These are phyloP conservation scores for Paedocypris micromegethes DNA, from an alignment of 2,797 vertebrate species.

Conservation along the genomic window DNA sequence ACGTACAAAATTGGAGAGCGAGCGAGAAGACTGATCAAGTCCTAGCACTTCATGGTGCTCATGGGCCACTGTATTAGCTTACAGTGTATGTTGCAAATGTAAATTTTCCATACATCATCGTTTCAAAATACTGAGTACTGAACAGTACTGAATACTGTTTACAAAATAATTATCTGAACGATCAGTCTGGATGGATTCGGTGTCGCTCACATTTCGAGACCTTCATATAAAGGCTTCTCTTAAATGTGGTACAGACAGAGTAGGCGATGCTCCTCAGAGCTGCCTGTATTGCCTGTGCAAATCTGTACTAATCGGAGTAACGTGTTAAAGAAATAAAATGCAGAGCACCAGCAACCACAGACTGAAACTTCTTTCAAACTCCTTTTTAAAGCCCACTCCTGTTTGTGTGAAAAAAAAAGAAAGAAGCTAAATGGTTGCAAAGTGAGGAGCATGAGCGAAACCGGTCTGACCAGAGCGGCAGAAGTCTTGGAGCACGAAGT, in stretches of 20 bases:
- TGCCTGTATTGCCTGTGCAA: not conserved
- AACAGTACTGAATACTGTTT: too few relatives aligned
- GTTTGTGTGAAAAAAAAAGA: slow-evolving; percentile 1
- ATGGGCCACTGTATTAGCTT: too few relatives aligned
- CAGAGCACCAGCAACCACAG: not conserved
- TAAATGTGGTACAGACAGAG: slow-evolving; percentile 1
- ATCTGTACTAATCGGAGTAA: too few relatives aligned
- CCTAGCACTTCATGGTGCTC: too few relatives aligned
- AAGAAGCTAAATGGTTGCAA: slow-evolving; percentile 43
- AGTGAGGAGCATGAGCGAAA: slow-evolving; percentile 44
- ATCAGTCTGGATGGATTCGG: too few relatives aligned
- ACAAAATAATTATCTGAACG: too few relatives aligned
- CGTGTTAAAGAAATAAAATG: not conserved
- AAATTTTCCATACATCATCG: too few relatives aligned
- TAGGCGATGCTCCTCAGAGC: slow-evolving; percentile 6
- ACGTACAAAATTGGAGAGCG: not conserved
- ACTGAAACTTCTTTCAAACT: slow-evolving; percentile 35
- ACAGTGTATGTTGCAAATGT: too few relatives aligned
- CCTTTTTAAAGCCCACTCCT: slow-evolving; percentile 21
- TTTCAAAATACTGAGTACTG: too few relatives aligned
- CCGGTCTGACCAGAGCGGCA: slow-evolving; percentile 51
- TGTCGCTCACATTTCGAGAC: too few relatives aligned
- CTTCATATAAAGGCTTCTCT: not conserved
- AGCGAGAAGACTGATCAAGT: not conserved
- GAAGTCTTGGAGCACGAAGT: slow-evolving; percentile 38